These are phyloP conservation scores for Brachionichthys hirsutus DNA, from an alignment of 2,113 vertebrate species.

Conservation along the genomic window DNA sequence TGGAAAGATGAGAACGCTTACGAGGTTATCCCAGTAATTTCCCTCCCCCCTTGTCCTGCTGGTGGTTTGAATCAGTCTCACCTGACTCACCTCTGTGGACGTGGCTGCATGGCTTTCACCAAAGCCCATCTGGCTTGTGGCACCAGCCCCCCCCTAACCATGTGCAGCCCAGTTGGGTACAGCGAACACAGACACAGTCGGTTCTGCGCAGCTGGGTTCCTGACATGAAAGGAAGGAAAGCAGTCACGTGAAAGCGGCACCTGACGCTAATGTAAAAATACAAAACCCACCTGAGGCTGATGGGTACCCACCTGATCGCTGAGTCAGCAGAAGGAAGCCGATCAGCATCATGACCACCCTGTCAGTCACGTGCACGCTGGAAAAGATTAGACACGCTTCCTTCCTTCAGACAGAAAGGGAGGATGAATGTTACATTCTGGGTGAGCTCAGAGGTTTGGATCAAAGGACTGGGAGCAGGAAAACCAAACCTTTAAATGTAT, in stretches of 20 bases:
- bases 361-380: conserved; percentile 44
- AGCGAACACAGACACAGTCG: neutral
- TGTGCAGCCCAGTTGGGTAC: conserved; percentile 4
- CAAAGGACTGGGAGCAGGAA: too few relatives aligned
- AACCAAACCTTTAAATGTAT: too few relatives aligned
- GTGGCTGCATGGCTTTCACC: conserved; percentile 65
- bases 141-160: conserved; percentile 8
- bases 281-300: neutral
- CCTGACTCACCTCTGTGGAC: conserved; percentile 65
- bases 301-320: conserved; percentile 32
- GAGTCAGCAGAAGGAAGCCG: conserved; percentile 49
- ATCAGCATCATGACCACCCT: conserved; percentile 25
- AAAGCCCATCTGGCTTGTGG: conserved; percentile 38
- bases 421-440: too few relatives aligned
- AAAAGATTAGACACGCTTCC: conserved; percentile 7
- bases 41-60: conserved; percentile 11
- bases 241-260: conserved; percentile 16
- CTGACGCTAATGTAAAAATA: conserved; percentile 3
- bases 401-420: neutral
- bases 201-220: neutral
- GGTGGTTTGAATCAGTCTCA: conserved; percentile 56
- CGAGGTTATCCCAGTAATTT: conserved; percentile 17
- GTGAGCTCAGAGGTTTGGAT: too few relatives aligned
- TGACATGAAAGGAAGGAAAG: neutral
- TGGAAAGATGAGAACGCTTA: conserved; percentile 58